Base-by-base conservation (phyloP, 2,888 invertebrate genomes). In the Eucera pruinosa region DNA sequence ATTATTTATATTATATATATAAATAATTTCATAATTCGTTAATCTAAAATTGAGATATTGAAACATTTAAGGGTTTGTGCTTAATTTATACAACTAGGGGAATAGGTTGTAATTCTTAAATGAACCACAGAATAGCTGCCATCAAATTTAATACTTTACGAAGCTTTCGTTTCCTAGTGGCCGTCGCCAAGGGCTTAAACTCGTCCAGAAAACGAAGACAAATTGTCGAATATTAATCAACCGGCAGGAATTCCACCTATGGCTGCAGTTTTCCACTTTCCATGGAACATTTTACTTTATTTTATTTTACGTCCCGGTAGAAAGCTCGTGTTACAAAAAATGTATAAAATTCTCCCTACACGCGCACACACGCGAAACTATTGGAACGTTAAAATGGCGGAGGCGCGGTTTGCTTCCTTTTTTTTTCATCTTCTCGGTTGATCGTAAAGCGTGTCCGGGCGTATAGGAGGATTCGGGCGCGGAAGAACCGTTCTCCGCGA, bases 361-460 rank as follows among this genome's bases (percentile, higher is more conserved):
- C n/a, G n/a, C n/a, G n/a, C n/a, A n/a, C n/a, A n/a, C 64, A 47
- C 45, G 58, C 55, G 69, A 72, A 77, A 69, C 55, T 47, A 15
- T 57, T 45, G 30, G 36, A 69, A 70, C 67, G 64, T 57, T 81
- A 66, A 80, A 80, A 57, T 70, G 60, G 50, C 60, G 69, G n/a
- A 23, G 43, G 33, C 55, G 23, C 52, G 65, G 73, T 61, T 78
- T 68, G 47, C 61, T 64, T 55, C 57, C 5, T 18, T 25, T 20
- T 65, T 71, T 70, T 68, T 74, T 72, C 71, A 64, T 74, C 67
- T 69, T 60, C 84, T 80, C 77, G 54, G 33, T 7, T 74, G 83
- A 80, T 86, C 89, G 87, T 89, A 89, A 89, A 89, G 83, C 83
- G 85, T 85, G 33, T 15, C 81, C 82, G 54, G 69, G 30, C 54